These are phyloP conservation scores for Rhinolophus ferrumequinum DNA, from an alignment of 2,113 vertebrate species.

Conservation along the genomic window DNA sequence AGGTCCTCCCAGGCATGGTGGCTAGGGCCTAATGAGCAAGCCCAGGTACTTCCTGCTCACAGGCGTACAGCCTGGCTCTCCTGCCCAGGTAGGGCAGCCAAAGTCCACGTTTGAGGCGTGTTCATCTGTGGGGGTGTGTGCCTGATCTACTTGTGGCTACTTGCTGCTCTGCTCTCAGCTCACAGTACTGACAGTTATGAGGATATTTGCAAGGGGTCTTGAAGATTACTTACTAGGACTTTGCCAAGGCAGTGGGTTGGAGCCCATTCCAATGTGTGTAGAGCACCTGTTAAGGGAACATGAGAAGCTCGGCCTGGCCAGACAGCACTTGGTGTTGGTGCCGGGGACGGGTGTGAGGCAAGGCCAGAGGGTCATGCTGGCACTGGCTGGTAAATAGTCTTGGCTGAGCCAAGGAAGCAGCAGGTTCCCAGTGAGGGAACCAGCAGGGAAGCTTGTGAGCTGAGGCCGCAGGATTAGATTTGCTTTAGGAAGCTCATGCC, in stretches of 20 bases:
- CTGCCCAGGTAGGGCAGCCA: not conserved
- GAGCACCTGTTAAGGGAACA: rapidly evolving
- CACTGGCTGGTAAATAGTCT: not conserved
- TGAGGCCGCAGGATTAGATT: not conserved
- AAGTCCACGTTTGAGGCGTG: constrained; percentile 57
- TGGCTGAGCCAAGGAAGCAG: not conserved
- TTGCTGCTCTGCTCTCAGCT: not conserved
- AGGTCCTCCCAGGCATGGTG: not conserved
- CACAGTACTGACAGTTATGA: not conserved
- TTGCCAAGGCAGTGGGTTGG: no score
- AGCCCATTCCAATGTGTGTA: rapidly evolving
- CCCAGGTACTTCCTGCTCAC: not conserved
- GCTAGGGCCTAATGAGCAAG: not conserved
- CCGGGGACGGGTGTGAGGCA: not conserved
- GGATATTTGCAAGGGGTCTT: no score
- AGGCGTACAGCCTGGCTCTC: not conserved
- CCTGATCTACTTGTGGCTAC: rapidly evolving
- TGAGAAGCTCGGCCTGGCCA: not conserved
- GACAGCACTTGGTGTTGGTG: not conserved
- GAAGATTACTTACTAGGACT: no score
- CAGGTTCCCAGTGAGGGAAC: not conserved
- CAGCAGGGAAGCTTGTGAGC: not conserved
- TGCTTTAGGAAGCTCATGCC: not conserved
- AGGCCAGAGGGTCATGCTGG: not conserved
- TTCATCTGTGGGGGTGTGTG: not conserved